These are phyloP conservation scores for Mixornis gularis DNA, from an alignment of 2,113 vertebrate species.

Conservation along the genomic window DNA sequence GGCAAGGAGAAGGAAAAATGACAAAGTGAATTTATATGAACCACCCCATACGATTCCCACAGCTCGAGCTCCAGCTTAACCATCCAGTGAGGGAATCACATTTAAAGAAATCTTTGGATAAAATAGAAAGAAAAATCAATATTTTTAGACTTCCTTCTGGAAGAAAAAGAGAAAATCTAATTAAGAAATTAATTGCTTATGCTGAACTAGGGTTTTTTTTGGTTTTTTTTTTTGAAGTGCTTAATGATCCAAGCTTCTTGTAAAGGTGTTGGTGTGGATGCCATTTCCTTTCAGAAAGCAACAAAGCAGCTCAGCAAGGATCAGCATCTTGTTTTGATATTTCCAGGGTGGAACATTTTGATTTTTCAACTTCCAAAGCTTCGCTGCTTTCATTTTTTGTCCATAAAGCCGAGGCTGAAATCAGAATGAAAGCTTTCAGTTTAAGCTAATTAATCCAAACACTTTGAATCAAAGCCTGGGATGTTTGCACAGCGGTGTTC, in stretches of 20 bases:
- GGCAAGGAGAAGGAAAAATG: not conserved
- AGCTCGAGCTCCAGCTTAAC: not conserved
- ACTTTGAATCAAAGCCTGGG: conserved; percentile 41
- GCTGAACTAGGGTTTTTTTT: not conserved
- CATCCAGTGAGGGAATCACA: not conserved
- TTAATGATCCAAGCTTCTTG: conserved; percentile 19
- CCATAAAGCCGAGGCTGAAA: not conserved
- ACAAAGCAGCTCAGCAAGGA: conserved; percentile 9
- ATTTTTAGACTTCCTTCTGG: not conserved
- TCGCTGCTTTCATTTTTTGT: conserved; percentile 12
- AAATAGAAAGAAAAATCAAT: not conserved
- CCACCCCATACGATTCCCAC: not conserved
- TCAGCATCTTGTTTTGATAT: conserved; percentile 41
- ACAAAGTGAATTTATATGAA: not conserved
- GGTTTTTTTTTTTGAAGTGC: not conserved
- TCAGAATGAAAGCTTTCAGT: conserved; percentile 45
- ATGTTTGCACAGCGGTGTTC: conserved; percentile 49
- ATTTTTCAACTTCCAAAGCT: conserved; percentile 45
- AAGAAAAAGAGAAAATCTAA: not conserved
- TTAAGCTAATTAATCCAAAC: conserved; percentile 58
- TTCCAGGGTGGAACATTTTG: conserved; percentile 34
- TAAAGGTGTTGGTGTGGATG: conserved; percentile 29
- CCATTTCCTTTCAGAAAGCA: conserved; percentile 22
- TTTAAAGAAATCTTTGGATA: not conserved
- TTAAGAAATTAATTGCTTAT: conserved; percentile 27